A percentile compares a stretch with the other conserved stretches of the same genome.
phyloP scores from a whole-genome alignment of 2,113 vertebrate species.

The Ardeotis arabs region DNA sequence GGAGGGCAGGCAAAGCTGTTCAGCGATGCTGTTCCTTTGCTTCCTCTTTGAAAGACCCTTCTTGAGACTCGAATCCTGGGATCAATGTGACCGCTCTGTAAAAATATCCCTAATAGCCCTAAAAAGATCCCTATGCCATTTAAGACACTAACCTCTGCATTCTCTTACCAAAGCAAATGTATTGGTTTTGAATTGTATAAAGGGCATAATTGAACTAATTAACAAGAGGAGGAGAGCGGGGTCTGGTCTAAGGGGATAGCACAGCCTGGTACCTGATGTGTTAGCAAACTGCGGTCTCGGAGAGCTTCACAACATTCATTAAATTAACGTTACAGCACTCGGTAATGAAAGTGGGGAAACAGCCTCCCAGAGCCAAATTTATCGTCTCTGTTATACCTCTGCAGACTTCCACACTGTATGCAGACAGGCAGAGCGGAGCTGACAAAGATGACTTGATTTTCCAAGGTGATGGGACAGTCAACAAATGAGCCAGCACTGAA shows the following conservation, averaged over 20 bases:
- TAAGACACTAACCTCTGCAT: neutral
- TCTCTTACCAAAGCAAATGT: neutral
- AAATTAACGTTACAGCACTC: neutral
- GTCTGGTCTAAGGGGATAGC: neutral
- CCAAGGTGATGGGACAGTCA: neutral
- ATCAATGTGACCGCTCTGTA: neutral
- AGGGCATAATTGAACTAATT: neutral
- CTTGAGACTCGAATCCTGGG: neutral
- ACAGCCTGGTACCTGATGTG: neutral
- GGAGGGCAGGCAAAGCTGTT: neutral
- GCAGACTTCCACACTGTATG: neutral
- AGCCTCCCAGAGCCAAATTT: neutral
- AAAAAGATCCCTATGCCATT: neutral
- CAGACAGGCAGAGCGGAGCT: neutral
- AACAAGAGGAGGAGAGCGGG: neutral
- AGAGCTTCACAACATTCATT: neutral
- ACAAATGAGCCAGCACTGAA: neutral
- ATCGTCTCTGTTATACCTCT: neutral
- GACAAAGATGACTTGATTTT: neutral
- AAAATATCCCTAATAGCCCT: neutral
- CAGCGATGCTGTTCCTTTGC: neutral
- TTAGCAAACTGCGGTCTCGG: neutral
- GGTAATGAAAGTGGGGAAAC: neutral
- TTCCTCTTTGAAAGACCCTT: neutral
- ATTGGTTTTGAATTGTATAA: neutral